Evolutionary conservation across 2,888 invertebrate species (phyloP).

Genomic region (Drosophila mettleri): DNA sequence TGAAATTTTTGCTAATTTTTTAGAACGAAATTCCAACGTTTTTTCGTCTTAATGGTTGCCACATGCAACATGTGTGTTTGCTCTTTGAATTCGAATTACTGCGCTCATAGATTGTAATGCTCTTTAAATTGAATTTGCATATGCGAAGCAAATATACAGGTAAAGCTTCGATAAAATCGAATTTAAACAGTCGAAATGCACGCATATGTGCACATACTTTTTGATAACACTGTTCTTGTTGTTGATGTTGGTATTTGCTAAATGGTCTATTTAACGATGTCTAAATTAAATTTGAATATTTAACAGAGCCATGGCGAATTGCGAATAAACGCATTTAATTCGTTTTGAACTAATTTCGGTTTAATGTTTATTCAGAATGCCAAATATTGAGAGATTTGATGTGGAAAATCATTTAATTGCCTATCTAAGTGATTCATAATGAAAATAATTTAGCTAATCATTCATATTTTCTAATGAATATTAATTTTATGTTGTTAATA

Average conservation of each 20-base stretch:
- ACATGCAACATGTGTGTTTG: conserved; percentile 30
- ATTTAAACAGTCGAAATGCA: conserved; percentile 23
- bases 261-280: conserved; percentile 16
- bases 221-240: conserved; percentile 11
- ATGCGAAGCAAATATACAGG: conserved; percentile 20
- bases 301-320: not conserved
- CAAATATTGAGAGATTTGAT: not conserved
- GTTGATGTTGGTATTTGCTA: not conserved
- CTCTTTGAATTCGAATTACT: conserved; percentile 37
- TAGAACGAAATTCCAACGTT: too few relatives aligned
- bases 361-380: not conserved
- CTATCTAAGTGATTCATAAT: not conserved
- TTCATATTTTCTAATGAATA: not conserved
- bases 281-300: conserved; percentile 17
- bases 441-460: not conserved
- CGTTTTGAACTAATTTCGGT: not conserved
- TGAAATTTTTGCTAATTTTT: conserved; percentile 28
- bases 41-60: conserved; percentile 11
- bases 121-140: conserved; percentile 53
- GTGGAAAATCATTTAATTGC: not conserved
- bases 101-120: conserved; percentile 48
- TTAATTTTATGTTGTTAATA: not conserved
- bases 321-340: not conserved
- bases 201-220: conserved; percentile 16
- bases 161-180: conserved; percentile 21